Conservation (phyloP, 2,797 vertebrate genomes). For the Bradypus variegatus region DNA sequence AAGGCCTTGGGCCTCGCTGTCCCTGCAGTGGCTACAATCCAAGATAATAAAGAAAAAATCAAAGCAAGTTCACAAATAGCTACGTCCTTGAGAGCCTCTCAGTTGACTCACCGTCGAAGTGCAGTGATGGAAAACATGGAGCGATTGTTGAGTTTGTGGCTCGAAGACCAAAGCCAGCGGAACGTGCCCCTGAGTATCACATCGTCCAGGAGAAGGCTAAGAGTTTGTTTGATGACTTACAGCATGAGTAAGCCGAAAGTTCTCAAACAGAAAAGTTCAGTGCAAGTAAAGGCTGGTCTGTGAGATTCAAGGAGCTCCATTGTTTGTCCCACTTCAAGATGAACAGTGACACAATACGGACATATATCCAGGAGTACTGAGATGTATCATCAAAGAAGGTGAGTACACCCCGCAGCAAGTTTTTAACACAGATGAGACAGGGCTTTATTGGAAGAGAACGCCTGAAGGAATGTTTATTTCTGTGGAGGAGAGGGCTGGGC, state of each 20-base stretch:
- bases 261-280: background rate
- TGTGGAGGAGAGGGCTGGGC: conserved; percentile 45
- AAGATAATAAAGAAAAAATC: conserved; percentile 21
- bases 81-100: background rate
- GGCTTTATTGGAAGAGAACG: conserved; percentile 63
- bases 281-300: conserved; percentile 35
- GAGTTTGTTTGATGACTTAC: background rate
- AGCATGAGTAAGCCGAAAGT: background rate
- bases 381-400: background rate
- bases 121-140: conserved; percentile 24
- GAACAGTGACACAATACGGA: background rate
- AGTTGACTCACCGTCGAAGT: background rate
- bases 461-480: conserved; percentile 20
- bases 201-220: conserved; percentile 16
- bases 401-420: conserved; percentile 11
- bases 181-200: background rate
- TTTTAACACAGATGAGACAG: conserved; percentile 54
- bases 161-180: conserved; percentile 27
- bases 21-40: background rate
- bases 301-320: conserved; percentile 24
- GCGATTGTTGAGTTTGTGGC: conserved; percentile 28
- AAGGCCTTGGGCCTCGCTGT: conserved; percentile 6
- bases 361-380: background rate
- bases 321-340: background rate
- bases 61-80: background rate